Evolutionary conservation across 2,888 invertebrate species (phyloP), one percentile per base, ranked within the genome.

Genomic region (Lacanobia oleracea): DNA sequence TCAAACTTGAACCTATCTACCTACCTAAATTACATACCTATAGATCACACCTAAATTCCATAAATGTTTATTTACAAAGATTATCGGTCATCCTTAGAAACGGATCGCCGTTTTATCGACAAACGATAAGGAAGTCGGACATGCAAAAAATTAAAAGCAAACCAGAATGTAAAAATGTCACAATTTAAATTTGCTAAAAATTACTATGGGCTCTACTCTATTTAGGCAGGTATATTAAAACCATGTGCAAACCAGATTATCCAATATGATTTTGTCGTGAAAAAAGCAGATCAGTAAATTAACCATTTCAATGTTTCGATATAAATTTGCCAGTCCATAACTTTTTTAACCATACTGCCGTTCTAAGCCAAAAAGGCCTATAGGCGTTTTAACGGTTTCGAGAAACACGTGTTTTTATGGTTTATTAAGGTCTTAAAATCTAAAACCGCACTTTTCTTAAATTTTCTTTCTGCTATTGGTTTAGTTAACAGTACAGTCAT

Each of bases 61-160:
- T 23, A 37, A 53, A 40, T 43, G n/a, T 66, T 75, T 65, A 66
- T 70, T 66, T 59, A 56, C 23, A 61, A 63, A 66, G 10, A 50
- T 53, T 62, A 72, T 72, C 72, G 65, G 72, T 68, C 67, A 81
- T 57, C 48, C 68, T 56, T 50, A 33, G 37, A 33, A 56, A 23
- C 27, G 48, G 45, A 68, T 53, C 56, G 1, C n/a, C 12, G 9
- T 63, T 56, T 64, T 78, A 57, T 61, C 60, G 59, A 67, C 66
- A 54, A 69, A 40, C 40, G 72, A 81, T 77, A 79, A 81, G 23
- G 14, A 60, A 60, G 27, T 67, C 43, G 48, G 61, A 48, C 69
- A 65, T 62, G 69, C 57, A 61, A 72, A 75, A 75, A 66, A 18
- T 75, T 51, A 18, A 40, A 60, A 33, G 45, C 27, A 21, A 43